phyloP scores from a whole-genome alignment of 2,797 vertebrate species.

The Austrolebias charrua region DNA sequence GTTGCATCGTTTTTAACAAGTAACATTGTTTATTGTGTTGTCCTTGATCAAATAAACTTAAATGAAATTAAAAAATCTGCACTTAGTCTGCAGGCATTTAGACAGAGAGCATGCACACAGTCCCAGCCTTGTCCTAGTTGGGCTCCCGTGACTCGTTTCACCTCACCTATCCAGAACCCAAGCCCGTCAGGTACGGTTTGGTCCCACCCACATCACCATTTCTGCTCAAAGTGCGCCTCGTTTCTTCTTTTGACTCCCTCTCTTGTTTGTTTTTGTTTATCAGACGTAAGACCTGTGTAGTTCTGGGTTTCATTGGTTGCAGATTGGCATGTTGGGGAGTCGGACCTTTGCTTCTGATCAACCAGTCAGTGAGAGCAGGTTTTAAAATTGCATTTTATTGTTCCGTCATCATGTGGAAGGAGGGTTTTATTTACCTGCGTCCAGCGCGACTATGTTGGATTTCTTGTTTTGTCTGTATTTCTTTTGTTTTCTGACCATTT shows the following conservation, averaged over 20 bases:
- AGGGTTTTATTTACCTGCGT: slow-evolving; percentile 61
- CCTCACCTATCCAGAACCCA: slow-evolving; percentile 8
- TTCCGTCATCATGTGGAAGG: slow-evolving; percentile 41
- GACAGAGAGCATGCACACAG: slow-evolving; percentile 11
- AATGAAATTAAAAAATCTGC: no score
- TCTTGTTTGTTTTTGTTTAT: neutral
- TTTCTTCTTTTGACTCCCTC: slow-evolving; percentile 15
- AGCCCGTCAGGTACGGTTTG: slow-evolving; percentile 2
- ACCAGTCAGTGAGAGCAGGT: slow-evolving; percentile 74
- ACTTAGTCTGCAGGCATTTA: slow-evolving; percentile 35
- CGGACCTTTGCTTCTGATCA: slow-evolving; percentile 69
- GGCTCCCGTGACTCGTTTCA: slow-evolving; percentile 29
- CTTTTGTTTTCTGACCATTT: slow-evolving; percentile 19
- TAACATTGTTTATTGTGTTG: no score
- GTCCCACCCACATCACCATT: slow-evolving; percentile 24
- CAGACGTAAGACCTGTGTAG: slow-evolving; percentile 38
- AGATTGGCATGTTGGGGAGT: slow-evolving; percentile 2
- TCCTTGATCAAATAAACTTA: no score
- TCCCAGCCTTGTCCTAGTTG: slow-evolving; percentile 31
- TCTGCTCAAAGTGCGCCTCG: slow-evolving; percentile 56
- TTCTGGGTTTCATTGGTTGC: slow-evolving; percentile 47
- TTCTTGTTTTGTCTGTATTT: slow-evolving; percentile 42
- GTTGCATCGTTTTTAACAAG: no score
- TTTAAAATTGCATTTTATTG: slow-evolving; percentile 55
- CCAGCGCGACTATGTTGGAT: slow-evolving; percentile 50